Percentiles rank a stretch among this genome's conserved stretches.
Evolutionary conservation across 2,113 vertebrate species (phyloP).

Genomic region (Centropristis striata): DNA sequence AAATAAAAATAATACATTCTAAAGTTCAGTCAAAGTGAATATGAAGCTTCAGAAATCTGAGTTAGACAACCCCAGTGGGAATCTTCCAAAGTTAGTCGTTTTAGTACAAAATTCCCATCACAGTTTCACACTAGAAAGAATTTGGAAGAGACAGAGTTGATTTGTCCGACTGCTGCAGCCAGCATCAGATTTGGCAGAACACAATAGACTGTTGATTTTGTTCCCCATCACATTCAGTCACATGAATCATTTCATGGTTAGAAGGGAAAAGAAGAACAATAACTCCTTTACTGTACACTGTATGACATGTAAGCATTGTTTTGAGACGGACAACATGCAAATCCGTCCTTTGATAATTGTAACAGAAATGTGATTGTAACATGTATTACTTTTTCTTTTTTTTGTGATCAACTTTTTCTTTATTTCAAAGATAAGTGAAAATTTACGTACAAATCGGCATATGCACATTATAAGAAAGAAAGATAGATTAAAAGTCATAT

Average conservation of each 20-base stretch:
- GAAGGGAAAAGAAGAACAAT: not conserved
- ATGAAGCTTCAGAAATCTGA: not conserved
- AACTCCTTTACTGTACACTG: not conserved
- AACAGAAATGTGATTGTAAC: no score
- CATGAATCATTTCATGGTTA: not conserved
- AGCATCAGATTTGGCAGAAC: constrained; percentile 5
- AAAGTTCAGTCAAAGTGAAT: constrained; percentile 9
- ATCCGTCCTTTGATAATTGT: not conserved
- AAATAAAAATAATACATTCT: not conserved
- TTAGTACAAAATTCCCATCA: not conserved
- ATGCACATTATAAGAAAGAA: no score
- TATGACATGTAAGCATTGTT: not conserved
- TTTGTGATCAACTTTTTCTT: no score
- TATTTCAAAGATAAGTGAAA: no score
- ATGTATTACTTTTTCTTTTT: no score
- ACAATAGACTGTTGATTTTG: not conserved
- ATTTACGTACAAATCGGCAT: no score
- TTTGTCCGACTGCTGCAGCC: not conserved
- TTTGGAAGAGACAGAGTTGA: not conserved
- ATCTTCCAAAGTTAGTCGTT: not conserved
- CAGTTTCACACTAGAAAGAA: not conserved
- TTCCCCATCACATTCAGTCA: not conserved
- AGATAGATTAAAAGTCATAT: no score
- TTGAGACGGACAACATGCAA: not conserved
- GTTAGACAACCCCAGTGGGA: not conserved